Percentiles rank a stretch among this genome's conserved stretches.
phyloP scores from a whole-genome alignment of 2,113 vertebrate species.

The Dipodomys ordii region DNA sequence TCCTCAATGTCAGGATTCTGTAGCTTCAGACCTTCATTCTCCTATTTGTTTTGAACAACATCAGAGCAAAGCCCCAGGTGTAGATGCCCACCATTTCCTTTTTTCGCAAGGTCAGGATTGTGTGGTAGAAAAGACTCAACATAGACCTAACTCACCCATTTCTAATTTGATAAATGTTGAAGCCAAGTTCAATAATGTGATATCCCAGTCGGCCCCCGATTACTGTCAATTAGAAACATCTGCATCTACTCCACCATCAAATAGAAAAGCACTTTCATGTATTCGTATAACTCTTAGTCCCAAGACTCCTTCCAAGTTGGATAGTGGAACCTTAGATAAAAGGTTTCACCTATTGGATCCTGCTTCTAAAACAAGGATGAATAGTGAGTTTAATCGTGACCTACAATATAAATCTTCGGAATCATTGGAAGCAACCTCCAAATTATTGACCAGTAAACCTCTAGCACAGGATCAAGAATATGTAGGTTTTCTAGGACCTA shows the following conservation, averaged over 20 bases:
- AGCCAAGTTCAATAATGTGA: accelerated
- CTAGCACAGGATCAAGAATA: conserved; percentile 52
- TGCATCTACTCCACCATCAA: conserved; percentile 61
- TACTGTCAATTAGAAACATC: neutral
- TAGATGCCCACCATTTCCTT: conserved; percentile 47
- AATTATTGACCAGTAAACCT: conserved; percentile 25
- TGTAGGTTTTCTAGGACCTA: conserved; percentile 40
- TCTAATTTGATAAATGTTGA: neutral
- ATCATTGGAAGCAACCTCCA: conserved; percentile 55
- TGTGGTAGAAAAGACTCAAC: conserved; percentile 22
- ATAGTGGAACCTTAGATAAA: conserved; percentile 59
- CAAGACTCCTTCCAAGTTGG: conserved; percentile 71
- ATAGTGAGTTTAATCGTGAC: neutral
- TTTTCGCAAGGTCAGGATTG: neutral
- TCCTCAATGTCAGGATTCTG: conserved; percentile 53
- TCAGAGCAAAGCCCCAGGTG: conserved; percentile 55
- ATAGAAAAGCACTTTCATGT: conserved; percentile 86
- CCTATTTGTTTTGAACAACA: conserved; percentile 63
- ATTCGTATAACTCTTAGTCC: conserved; percentile 89
- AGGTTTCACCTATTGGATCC: neutral
- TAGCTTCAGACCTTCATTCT: conserved; percentile 64
- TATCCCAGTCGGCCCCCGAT: neutral
- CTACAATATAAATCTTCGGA: neutral
- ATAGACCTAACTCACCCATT: neutral
- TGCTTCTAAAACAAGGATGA: neutral